A percentile compares a stretch with the other conserved stretches of the same genome.
Conservation (phyloP, 2,113 vertebrate species). For the Pygoscelis adeliae region DNA sequence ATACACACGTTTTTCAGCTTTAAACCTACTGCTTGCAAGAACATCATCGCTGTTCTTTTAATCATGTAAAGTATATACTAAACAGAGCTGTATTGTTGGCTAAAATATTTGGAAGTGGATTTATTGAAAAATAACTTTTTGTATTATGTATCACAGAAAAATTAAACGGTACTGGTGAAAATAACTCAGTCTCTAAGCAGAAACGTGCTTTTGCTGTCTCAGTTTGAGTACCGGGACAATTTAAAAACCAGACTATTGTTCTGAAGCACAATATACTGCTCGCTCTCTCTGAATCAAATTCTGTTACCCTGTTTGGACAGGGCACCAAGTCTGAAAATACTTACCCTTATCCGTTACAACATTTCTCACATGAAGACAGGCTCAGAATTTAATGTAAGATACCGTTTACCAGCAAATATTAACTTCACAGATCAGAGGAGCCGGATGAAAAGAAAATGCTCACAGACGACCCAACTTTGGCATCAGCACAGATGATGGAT, state of each 20-base stretch:
- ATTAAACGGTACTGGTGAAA: background rate
- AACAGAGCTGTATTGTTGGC: background rate
- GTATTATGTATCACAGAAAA: background rate
- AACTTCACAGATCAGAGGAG: slow-evolving; percentile 78
- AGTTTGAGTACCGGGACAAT: background rate
- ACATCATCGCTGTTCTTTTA: fast-evolving
- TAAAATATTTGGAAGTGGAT: fast-evolving
- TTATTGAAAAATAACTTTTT: background rate
- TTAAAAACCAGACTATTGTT: background rate
- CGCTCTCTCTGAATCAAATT: fast-evolving
- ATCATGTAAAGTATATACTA: fast-evolving
- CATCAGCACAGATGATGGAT: slow-evolving; percentile 76
- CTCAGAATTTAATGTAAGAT: fast-evolving
- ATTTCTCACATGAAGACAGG: fast-evolving
- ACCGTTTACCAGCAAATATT: fast-evolving
- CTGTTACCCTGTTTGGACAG: fast-evolving
- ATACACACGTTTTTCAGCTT: fast-evolving
- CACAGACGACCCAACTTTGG: slow-evolving; percentile 79
- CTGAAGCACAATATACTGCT: fast-evolving
- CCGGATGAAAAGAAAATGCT: slow-evolving; percentile 90
- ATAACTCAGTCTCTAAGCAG: background rate
- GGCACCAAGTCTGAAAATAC: too few species aligned
- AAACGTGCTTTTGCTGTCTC: fast-evolving
- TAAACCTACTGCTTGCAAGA: background rate
- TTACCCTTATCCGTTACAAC: fast-evolving